phyloP scores from a whole-genome alignment of 2,797 vertebrate genomes.

The Brachymystax lenok region DNA sequence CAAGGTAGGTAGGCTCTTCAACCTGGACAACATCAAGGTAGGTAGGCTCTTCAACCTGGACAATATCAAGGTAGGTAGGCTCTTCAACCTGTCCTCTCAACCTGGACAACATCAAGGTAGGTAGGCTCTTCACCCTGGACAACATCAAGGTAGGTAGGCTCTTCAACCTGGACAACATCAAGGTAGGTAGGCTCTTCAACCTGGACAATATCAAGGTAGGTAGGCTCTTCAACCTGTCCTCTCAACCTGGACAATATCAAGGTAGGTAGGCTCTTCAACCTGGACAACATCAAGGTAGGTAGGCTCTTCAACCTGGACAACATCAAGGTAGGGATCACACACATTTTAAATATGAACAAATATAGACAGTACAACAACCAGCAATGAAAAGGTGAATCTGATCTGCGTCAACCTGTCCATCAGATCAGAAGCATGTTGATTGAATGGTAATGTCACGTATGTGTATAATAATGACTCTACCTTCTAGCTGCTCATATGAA shows the following conservation, averaged over 20 bases:
- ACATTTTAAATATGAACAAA: neutral
- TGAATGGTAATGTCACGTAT: no score
- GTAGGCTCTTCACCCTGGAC: no score
- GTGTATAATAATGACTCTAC: no score
- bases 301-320: conserved; percentile 83
- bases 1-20: no score
- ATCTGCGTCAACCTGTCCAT: neutral
- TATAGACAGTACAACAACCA: neutral
- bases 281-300: no score
- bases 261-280: conserved; percentile 65
- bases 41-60: no score
- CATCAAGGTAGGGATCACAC: conserved; percentile 80
- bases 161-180: no score
- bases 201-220: no score
- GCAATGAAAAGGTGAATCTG: neutral
- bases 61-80: conserved; percentile 48
- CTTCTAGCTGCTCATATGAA: no score
- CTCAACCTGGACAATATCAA: conserved; percentile 92
- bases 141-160: no score
- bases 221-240: conserved; percentile 83
- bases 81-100: conserved; percentile 90
- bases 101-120: conserved; percentile 92
- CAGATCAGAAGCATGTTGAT: neutral
- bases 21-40: no score
- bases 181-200: no score